Evolutionary conservation across 2,888 invertebrate species (phyloP).

Genomic region (Seira ritae): DNA sequence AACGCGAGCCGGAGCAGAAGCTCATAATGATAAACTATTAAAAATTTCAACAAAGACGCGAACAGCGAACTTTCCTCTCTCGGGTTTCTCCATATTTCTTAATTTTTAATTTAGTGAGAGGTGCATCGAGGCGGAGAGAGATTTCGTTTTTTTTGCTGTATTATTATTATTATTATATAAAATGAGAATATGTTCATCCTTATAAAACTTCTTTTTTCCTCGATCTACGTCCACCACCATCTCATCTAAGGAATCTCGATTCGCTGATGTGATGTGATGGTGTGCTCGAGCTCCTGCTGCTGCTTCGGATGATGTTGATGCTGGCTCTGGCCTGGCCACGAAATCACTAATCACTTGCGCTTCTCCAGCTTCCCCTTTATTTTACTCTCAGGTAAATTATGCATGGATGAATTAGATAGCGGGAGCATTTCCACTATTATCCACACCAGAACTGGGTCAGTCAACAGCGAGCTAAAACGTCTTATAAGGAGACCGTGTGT

Average conservation of each 20-base stretch:
- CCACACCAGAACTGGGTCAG: slow-evolving; percentile 46
- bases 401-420: slow-evolving; percentile 35
- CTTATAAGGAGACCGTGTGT: too few species aligned
- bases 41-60: slow-evolving; percentile 43
- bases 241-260: too few species aligned
- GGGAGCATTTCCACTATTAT: slow-evolving; percentile 15
- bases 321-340: background rate
- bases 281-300: too few species aligned
- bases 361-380: slow-evolving; percentile 8
- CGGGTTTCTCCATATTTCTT: background rate
- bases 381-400: slow-evolving; percentile 48
- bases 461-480: too few species aligned
- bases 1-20: background rate
- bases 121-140: too few species aligned
- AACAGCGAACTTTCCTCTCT: slow-evolving; percentile 31
- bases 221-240: too few species aligned
- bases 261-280: too few species aligned
- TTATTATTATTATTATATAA: too few species aligned
- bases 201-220: too few species aligned
- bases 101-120: background rate
- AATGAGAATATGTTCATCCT: too few species aligned
- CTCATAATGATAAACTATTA: slow-evolving; percentile 60
- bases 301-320: too few species aligned
- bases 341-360: slow-evolving; percentile 52
- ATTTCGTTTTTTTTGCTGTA: too few species aligned